These are phyloP conservation scores for Alexandromys fortis DNA, from an alignment of 2,113 vertebrate species.

Conservation along the genomic window DNA sequence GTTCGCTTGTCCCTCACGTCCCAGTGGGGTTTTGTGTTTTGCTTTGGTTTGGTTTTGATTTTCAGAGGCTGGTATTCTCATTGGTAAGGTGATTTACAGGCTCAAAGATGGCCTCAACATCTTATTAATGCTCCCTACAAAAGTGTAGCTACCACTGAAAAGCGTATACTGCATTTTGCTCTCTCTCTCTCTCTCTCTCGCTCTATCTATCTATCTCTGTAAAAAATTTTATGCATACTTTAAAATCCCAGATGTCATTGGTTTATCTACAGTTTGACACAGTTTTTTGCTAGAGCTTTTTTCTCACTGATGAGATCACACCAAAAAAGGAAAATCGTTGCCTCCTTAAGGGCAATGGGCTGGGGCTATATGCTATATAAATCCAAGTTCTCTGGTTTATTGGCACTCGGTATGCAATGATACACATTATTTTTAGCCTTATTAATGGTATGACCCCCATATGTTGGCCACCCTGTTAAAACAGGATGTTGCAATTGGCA, in stretches of 20 bases:
- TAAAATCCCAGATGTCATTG: not conserved
- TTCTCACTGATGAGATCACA: not conserved
- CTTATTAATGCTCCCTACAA: not conserved
- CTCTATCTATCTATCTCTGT: not conserved
- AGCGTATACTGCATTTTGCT: not conserved
- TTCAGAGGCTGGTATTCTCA: not conserved
- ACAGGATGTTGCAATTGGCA: slow-evolving; percentile 47
- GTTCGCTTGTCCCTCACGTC: not conserved
- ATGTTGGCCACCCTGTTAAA: not conserved
- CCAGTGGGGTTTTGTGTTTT: not conserved
- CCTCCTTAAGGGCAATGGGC: not conserved
- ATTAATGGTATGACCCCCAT: not conserved
- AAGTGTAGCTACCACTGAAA: not conserved
- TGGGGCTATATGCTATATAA: not conserved
- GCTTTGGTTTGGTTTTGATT: not conserved
- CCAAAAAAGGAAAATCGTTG: not conserved
- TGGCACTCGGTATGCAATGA: not conserved
- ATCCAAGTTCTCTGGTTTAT: not conserved
- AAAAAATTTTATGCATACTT: not conserved
- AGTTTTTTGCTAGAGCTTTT: not conserved
- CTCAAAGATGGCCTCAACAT: not conserved
- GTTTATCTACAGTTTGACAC: not conserved
- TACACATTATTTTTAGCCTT: slow-evolving; percentile 8
- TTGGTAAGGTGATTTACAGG: not conserved
- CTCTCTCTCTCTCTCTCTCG: not conserved